phyloP scores from a whole-genome alignment of 2,888 invertebrate genomes.

The Spisula solida region DNA sequence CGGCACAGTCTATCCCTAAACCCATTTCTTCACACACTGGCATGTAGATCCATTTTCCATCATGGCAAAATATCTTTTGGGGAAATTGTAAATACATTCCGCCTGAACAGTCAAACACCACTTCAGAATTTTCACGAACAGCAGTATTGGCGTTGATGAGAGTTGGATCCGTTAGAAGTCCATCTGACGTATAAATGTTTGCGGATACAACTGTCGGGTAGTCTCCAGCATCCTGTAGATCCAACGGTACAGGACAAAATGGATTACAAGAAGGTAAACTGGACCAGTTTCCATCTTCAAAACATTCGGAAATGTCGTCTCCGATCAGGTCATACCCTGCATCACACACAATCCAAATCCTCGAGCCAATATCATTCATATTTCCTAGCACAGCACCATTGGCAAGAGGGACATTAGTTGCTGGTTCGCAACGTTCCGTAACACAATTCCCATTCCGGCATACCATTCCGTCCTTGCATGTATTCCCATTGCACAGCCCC shows the following conservation, averaged over 20 bases:
- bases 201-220: not conserved
- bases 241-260: not conserved
- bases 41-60: not conserved
- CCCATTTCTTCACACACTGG: not conserved
- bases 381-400: too few relatives aligned
- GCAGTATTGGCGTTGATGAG: not conserved
- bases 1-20: not conserved
- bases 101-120: not conserved
- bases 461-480: too few relatives aligned
- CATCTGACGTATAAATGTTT: not conserved
- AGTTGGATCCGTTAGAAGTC: not conserved
- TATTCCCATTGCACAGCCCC: too few relatives aligned
- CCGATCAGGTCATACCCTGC: too few relatives aligned
- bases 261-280: not conserved
- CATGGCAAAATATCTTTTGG: not conserved
- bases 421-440: too few relatives aligned
- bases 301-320: not conserved
- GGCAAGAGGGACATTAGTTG: too few relatives aligned
- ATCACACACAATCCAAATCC: too few relatives aligned
- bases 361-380: too few relatives aligned
- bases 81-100: not conserved
- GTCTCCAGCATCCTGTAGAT: not conserved
- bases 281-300: not conserved
- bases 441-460: too few relatives aligned
- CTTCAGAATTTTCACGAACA: not conserved